phyloP scores from a whole-genome alignment of 2,888 invertebrate genomes.

The Strigamia crassipes region DNA sequence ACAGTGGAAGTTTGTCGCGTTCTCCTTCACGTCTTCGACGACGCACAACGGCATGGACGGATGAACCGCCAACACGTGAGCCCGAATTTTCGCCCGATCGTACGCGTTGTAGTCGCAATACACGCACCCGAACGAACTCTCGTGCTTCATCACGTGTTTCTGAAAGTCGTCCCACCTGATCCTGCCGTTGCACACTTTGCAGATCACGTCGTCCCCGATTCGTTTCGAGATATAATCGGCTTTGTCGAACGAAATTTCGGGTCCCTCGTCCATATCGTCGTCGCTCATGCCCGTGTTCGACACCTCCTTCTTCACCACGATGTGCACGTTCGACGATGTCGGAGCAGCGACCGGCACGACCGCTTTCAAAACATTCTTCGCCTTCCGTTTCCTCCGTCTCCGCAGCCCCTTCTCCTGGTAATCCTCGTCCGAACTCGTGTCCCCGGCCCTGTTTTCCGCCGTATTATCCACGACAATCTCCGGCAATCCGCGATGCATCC shows the following conservation, averaged over 20 bases:
- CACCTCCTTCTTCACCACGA: conserved; percentile 1
- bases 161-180: conserved; percentile 51
- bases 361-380: conserved; percentile 46
- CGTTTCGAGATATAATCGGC: conserved; percentile 29
- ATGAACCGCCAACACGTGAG: conserved; percentile 51
- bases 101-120: conserved; percentile 52
- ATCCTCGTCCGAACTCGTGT: conserved; percentile 50
- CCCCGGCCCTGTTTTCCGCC: conserved; percentile 48
- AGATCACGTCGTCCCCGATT: conserved; percentile 46
- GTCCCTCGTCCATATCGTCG: neutral
- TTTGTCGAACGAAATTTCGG: neutral
- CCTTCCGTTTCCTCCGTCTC: conserved; percentile 44
- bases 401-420: conserved; percentile 50
- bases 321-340: neutral
- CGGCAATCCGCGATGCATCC: conserved; percentile 50
- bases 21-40: conserved; percentile 46
- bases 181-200: conserved; percentile 50
- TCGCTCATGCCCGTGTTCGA: neutral
- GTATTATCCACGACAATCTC: conserved; percentile 50
- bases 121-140: conserved; percentile 52
- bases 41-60: conserved; percentile 48
- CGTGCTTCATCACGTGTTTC: conserved; percentile 52
- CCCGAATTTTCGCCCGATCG: conserved; percentile 51
- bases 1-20: conserved; percentile 39
- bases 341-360: conserved; percentile 46